Conservation (phyloP, 2,113 vertebrate genomes). For the Brachyistius frenatus region DNA sequence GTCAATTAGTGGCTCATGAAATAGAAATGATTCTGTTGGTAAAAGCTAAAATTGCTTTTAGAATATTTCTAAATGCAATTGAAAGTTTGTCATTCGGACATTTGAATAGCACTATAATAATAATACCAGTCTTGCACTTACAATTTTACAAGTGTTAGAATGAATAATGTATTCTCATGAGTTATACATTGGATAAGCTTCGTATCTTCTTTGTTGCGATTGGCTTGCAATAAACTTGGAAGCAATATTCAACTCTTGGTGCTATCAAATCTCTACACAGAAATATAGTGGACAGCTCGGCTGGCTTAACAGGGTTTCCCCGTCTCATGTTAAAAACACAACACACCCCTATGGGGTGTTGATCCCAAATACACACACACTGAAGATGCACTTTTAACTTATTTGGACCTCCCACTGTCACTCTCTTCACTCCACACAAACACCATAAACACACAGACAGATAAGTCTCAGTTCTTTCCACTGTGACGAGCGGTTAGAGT, state of each 20-base stretch:
- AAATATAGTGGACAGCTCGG: constrained; percentile 51
- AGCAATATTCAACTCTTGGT: constrained; percentile 31
- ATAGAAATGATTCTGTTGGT: constrained; percentile 62
- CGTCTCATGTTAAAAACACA: constrained; percentile 53
- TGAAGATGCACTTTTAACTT: constrained; percentile 25
- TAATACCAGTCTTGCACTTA: constrained; percentile 13
- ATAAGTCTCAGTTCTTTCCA: constrained; percentile 11
- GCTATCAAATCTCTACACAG: constrained; percentile 29
- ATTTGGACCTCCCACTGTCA: constrained; percentile 16
- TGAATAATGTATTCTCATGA: constrained; percentile 22
- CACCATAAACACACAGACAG: constrained; percentile 9
- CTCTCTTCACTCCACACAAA: constrained; percentile 15
- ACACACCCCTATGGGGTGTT: constrained; percentile 30
- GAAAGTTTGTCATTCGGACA: constrained; percentile 29
- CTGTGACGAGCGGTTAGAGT: neutral
- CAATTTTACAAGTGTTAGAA: constrained; percentile 28
- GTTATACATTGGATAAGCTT: constrained; percentile 11
- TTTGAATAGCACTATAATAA: neutral
- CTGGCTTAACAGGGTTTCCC: constrained; percentile 48
- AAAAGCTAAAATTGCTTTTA: constrained; percentile 37
- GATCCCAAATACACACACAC: constrained; percentile 42
- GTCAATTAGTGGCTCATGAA: constrained; percentile 67
- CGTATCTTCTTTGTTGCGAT: constrained; percentile 18
- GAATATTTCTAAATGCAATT: constrained; percentile 15
- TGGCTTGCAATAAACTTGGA: constrained; percentile 14